These are phyloP conservation scores for Trissolcus japonicus DNA, from an alignment of 2,888 invertebrate genomes.

Conservation along the genomic window DNA sequence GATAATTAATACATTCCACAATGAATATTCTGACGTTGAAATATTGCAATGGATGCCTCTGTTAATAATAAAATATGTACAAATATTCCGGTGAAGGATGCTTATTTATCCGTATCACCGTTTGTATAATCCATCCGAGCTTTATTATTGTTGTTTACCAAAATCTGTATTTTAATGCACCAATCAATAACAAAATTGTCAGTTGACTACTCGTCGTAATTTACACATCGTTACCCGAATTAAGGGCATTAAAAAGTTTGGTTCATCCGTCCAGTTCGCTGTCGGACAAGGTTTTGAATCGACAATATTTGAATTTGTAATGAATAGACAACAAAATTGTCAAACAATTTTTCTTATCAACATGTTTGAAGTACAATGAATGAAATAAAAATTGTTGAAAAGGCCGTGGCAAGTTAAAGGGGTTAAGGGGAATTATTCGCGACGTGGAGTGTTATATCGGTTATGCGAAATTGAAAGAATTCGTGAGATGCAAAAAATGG, in stretches of 20 bases:
- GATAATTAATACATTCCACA: too few relatives aligned
- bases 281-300: too few relatives aligned
- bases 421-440: slow-evolving; percentile 29
- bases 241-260: slow-evolving; percentile 30
- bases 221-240: slow-evolving; percentile 39
- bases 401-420: slow-evolving; percentile 5
- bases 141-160: slow-evolving; percentile 16
- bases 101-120: slow-evolving; percentile 11
- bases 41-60: too few relatives aligned
- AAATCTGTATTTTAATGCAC: slow-evolving; percentile 34
- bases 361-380: too few relatives aligned
- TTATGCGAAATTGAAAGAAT: slow-evolving; percentile 56
- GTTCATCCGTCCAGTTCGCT: not conserved
- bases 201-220: slow-evolving; percentile 26
- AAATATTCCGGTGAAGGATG: slow-evolving; percentile 15
- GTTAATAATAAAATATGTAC: slow-evolving; percentile 8
- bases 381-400: slow-evolving; percentile 36
- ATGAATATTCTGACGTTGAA: too few relatives aligned
- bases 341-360: too few relatives aligned
- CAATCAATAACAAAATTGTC: slow-evolving; percentile 47
- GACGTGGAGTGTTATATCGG: slow-evolving; percentile 42
- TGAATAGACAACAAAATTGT: too few relatives aligned
- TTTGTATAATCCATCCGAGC: slow-evolving; percentile 20
- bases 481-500: slow-evolving; percentile 48
- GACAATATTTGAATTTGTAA: too few relatives aligned